phyloP scores from a whole-genome alignment of 30 jellyfish, hydroid and myxozoan species.

The Calvadosia cruxmelitensis region DNA sequence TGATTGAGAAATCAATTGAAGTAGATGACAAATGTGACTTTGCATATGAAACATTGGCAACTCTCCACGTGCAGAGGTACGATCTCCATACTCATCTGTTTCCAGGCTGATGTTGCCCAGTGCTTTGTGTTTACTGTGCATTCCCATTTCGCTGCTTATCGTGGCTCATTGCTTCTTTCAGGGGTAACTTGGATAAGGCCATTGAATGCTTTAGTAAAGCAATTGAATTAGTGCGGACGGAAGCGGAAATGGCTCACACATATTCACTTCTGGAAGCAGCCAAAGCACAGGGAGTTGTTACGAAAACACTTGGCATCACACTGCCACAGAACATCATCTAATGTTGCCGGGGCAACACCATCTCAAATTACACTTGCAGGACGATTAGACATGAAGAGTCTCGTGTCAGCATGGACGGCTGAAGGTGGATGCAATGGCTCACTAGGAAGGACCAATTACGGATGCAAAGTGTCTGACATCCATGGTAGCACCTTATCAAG shows the following conservation, averaged over 20 bases:
- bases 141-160: too few relatives aligned
- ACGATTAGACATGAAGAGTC: too few relatives aligned
- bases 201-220: conserved; percentile 53
- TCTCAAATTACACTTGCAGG: too few relatives aligned
- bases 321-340: conserved; percentile 41
- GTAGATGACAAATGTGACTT: conserved; percentile 88
- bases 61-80: conserved; percentile 83
- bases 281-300: conserved; percentile 75
- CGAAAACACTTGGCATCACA: conserved; percentile 61
- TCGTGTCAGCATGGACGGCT: too few relatives aligned
- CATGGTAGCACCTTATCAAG: too few relatives aligned
- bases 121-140: too few relatives aligned
- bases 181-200: conserved; percentile 89
- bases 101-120: not conserved
- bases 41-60: conserved; percentile 93
- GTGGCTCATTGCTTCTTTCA: conserved; percentile 7
- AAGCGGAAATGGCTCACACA: conserved; percentile 94
- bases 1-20: conserved; percentile 52
- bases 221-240: conserved; percentile 87
- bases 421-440: too few relatives aligned
- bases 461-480: too few relatives aligned
- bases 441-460: too few relatives aligned
- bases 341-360: not conserved
- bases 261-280: conserved; percentile 91
- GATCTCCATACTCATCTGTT: not conserved